Evolutionary conservation across 2,888 invertebrate genomes (phyloP).

Genomic region (Amorpha juglandis): DNA sequence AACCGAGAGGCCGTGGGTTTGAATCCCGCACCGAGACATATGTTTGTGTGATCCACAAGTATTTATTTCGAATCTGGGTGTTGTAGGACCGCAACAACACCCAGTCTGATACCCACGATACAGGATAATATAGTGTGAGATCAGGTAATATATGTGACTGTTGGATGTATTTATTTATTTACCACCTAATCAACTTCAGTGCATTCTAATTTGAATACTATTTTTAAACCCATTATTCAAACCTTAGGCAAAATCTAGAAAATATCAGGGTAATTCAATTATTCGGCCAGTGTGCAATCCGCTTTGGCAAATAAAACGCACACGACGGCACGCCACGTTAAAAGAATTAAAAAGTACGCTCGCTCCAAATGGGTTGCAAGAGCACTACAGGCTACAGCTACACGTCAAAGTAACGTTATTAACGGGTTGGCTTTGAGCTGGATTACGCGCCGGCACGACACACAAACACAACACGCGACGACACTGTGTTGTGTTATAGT

Average conservation of each 20-base stretch:
- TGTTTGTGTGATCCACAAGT: too few relatives aligned
- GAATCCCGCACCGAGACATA: too few relatives aligned
- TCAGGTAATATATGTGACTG: too few relatives aligned
- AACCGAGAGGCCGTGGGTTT: too few relatives aligned
- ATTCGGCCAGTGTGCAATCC: constrained; percentile 5
- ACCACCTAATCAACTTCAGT: too few relatives aligned
- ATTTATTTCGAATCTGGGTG: too few relatives aligned
- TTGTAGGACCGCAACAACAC: too few relatives aligned
- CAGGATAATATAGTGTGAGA: too few relatives aligned
- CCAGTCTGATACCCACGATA: too few relatives aligned
- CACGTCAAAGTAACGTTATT: constrained; percentile 54
- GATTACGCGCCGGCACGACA: constrained; percentile 38
- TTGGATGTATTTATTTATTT: too few relatives aligned
- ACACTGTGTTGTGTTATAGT: background rate
- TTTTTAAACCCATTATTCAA: too few relatives aligned
- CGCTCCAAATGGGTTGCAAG: constrained; percentile 66
- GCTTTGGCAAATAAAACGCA: constrained; percentile 7
- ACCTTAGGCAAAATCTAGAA: background rate
- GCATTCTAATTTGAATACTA: too few relatives aligned
- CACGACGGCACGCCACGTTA: constrained; percentile 43
- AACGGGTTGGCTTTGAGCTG: constrained; percentile 37
- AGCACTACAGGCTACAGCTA: constrained; percentile 42
- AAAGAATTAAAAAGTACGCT: constrained; percentile 69
- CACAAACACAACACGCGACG: background rate
- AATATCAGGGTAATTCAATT: background rate